Evolutionary conservation across 2,888 invertebrate genomes (phyloP).

Genomic region (Gnatocerus cornutus): DNA sequence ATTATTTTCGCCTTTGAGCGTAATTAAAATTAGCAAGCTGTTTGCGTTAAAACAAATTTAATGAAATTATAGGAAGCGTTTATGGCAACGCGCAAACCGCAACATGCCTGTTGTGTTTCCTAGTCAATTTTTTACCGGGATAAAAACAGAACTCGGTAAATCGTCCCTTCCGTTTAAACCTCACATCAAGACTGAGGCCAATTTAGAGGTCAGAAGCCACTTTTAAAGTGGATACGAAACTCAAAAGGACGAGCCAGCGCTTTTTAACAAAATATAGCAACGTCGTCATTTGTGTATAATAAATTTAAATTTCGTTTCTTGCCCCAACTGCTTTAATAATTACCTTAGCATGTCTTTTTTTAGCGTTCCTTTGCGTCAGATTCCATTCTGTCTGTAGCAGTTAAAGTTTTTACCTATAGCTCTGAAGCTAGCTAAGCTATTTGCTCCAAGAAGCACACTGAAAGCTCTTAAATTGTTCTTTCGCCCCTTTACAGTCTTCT

Average conservation of each 20-base stretch:
- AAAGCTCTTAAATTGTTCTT: slow-evolving; percentile 32
- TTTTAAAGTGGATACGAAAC: not conserved
- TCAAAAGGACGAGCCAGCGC: not conserved
- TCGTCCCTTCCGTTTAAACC: slow-evolving; percentile 19
- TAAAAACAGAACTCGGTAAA: slow-evolving; percentile 19
- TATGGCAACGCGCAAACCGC: slow-evolving; percentile 3
- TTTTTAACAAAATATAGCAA: slow-evolving; percentile 10
- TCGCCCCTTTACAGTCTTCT: not conserved
- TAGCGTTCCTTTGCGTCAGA: not conserved
- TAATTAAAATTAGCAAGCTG: slow-evolving; percentile 16
- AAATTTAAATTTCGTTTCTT: slow-evolving; percentile 14
- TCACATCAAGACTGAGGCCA: slow-evolving; percentile 2
- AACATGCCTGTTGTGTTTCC: slow-evolving; percentile 3
- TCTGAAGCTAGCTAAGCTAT: slow-evolving; percentile 23
- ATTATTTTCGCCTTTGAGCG: not conserved
- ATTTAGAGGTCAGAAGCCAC: slow-evolving; percentile 7
- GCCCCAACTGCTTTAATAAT: not conserved
- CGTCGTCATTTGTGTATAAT: slow-evolving; percentile 2
- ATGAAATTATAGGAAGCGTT: slow-evolving; percentile 6
- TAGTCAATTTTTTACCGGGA: slow-evolving; percentile 1
- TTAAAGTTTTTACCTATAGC: slow-evolving; percentile 31
- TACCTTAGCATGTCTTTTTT: slow-evolving; percentile 11
- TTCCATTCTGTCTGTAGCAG: slow-evolving; percentile 6
- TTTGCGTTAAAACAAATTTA: slow-evolving; percentile 19
- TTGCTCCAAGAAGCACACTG: slow-evolving; percentile 12